phyloP scores from a whole-genome alignment of 2,888 invertebrate genomes.

The Mystacides longicornis region DNA sequence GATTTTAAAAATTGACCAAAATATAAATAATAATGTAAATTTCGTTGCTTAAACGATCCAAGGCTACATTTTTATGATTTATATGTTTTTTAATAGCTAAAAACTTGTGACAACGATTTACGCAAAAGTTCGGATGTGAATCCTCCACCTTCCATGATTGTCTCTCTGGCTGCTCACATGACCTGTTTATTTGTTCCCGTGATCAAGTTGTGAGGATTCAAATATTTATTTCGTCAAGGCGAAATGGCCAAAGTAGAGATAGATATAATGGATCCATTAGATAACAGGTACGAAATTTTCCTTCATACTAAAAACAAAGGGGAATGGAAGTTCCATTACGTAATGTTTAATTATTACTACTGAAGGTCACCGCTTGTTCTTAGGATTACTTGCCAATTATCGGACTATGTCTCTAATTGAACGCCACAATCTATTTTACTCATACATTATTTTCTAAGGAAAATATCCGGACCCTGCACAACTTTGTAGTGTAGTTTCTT shows the following conservation, averaged over 20 bases:
- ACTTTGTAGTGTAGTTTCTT: no score
- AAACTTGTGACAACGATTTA: no score
- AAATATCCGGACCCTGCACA: no score
- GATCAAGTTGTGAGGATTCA: conserved; percentile 61
- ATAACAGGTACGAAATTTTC: conserved; percentile 48
- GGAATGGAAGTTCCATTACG: conserved; percentile 9
- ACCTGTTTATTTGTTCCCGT: conserved; percentile 66
- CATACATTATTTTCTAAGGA: no score
- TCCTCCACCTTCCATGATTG: not conserved
- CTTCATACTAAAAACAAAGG: not conserved
- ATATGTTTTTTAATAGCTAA: no score
- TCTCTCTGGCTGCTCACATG: conserved; percentile 48
- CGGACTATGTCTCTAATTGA: no score
- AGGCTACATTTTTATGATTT: no score
- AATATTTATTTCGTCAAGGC: conserved; percentile 46
- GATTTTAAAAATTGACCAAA: no score
- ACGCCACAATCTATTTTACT: no score
- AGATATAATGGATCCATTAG: conserved; percentile 55
- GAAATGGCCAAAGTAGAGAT: conserved; percentile 39
- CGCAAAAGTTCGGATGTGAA: no score
- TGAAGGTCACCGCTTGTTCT: conserved; percentile 18
- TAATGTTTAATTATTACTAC: conserved; percentile 18
- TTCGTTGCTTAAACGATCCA: no score
- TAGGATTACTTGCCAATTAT: not conserved
- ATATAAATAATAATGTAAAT: no score